Base-by-base conservation (phyloP, 2,797 vertebrate species). In the Pseudochromis fuscus region DNA sequence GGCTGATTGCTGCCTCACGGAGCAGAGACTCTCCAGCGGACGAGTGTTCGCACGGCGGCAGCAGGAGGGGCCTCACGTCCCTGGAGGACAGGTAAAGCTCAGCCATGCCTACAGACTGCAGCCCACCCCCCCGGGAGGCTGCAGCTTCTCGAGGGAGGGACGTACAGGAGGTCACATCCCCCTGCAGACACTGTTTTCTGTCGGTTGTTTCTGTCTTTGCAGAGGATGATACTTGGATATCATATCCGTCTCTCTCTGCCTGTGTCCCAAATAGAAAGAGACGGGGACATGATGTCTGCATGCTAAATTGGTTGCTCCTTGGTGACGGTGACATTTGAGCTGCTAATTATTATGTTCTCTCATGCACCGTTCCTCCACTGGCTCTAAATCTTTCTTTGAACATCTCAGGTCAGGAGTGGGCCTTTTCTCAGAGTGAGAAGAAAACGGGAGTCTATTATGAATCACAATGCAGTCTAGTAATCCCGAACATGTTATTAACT, bases 291-390 rank as follows among this genome's bases (percentile, higher is more conserved):
- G 63, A 71, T 78, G 84, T 70, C 68, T 77, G 84, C 76, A 85
- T 88, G 73, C 70, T 74, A 88, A 89, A 88, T 80, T 70, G 53
- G 68, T 67, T 40, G 67, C 75, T 84, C 58, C 68, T 72, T 60
- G 30, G 72, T 77, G 77, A 87, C 38, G 38, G 78, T 90, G 90
- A 90, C 90, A 90, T 91, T 92, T 91, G 75, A 87, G 88, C 71
- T 44, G 31, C 83, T 90, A 90, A 89, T 93, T 90, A 88, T 88
- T 85, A 88, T 88, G 81, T 89, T 88, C 85, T 79, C 84, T 80
- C 83, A 77, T 87, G 80, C 80, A 59, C 73, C 66, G 65, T 74
- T 88, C 79, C 56, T 88, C 72, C 49, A 24, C 68, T 19, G 53
- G 40, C 82, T 84, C 60, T 59, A 81, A 83, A 89, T 81, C 59